phyloP scores from a whole-genome alignment of 2,113 vertebrate species.

The Chiloscyllium plagiosum region DNA sequence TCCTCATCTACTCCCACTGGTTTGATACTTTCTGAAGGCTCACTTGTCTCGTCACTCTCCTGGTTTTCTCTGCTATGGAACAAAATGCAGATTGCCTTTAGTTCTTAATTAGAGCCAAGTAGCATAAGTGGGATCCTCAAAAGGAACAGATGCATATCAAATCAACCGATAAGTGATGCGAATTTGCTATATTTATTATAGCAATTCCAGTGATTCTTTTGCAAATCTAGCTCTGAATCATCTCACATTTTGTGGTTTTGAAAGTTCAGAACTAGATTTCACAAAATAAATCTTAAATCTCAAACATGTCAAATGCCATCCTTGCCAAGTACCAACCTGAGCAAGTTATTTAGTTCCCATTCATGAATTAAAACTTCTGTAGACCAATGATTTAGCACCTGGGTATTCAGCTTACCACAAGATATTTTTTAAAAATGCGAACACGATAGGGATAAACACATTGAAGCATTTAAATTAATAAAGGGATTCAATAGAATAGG shows the following conservation, averaged over 20 bases:
- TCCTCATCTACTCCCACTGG: neutral
- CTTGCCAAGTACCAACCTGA: neutral
- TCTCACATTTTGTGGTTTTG: neutral
- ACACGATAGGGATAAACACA: neutral
- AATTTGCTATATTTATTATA: neutral
- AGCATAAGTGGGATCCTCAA: neutral
- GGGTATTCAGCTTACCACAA: neutral
- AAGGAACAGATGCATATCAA: neutral
- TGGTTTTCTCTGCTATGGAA: neutral
- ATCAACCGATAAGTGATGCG: neutral
- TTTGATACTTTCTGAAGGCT: neutral
- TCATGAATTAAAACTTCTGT: neutral
- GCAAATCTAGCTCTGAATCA: neutral
- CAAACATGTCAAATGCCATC: neutral
- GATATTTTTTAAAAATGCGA: neutral
- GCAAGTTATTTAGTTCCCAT: neutral
- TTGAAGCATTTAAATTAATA: neutral
- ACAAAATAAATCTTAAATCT: neutral
- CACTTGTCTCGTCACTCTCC: too few species aligned
- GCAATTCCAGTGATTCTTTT: neutral
- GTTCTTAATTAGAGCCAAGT: neutral
- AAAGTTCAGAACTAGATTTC: neutral
- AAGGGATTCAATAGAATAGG: neutral
- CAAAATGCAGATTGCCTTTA: too few species aligned
- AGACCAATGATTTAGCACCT: neutral